Evolutionary conservation across 1,140 invertebrate species (phyloP), one percentile per base, ranked within the genome.

Genomic region (Reticulitermes speratus): DNA sequence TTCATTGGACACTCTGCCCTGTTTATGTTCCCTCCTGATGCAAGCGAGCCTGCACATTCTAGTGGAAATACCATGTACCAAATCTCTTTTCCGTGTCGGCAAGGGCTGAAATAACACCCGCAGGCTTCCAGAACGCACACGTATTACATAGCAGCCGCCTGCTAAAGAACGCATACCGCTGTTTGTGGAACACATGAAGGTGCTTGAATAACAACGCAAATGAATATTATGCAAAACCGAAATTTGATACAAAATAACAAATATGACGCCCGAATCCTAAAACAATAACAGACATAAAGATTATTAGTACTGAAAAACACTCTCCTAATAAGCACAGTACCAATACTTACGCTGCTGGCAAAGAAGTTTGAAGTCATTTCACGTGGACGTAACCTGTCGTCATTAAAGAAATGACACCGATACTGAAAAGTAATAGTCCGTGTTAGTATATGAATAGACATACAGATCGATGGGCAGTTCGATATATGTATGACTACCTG

Each of bases 61-160:
- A n/a, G 65, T 30, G 65, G 65, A 75, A 30, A 75, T 65, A 30
- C 65, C n/a, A 25, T 30, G 65, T 9, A 25, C 65, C 25, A 75
- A 30, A 75, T 75, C 65, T 75, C 65, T 75, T 75, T 75, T 75
- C 65, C 65, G n/a, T 75, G 65, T 75, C 65, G 65, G 65, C n/a
- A 30, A 12, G n/a, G n/a, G 65, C 65, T 75, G 65, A 30, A 75
- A 75, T 30, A 75, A 75, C 14, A 75, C 25, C 65, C 65, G 25
- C 65, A 8, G 65, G 65, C 65, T 25, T 30, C 14, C 65, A 6
- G n/a, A 75, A 75, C 65, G 65, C n/a, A 25, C 25, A 30, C 65
- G n/a, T 14, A 75, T 75, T 75, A 75, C 65, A 75, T 16, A 30
- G 65, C 25, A 25, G 65, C 65, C 65, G 65, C n/a, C 25, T 30